phyloP scores from a whole-genome alignment of 2,113 vertebrate species.

The Leptobrachium leishanense region DNA sequence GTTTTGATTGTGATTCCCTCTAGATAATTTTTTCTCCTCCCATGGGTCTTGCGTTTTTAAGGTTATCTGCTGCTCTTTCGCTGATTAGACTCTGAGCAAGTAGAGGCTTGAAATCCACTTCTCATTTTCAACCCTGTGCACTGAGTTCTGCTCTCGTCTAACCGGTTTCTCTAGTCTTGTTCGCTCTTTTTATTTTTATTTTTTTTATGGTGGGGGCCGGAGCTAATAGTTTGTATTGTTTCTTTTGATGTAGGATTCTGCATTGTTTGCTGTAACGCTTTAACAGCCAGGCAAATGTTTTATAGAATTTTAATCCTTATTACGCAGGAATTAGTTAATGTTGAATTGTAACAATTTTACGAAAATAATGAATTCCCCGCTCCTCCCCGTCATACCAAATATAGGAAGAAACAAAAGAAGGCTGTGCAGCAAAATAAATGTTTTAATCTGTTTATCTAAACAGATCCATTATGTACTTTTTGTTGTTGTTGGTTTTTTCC shows the following conservation, averaged over 20 bases:
- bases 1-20: too few relatives aligned
- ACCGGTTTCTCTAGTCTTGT: slow-evolving; percentile 15
- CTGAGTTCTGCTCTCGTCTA: neutral
- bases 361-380: too few relatives aligned
- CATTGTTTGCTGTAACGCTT: neutral
- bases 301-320: too few relatives aligned
- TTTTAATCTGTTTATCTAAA: too few relatives aligned
- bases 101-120: slow-evolving; percentile 9
- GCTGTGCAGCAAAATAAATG: too few relatives aligned
- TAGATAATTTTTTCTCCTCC: too few relatives aligned
- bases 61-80: neutral
- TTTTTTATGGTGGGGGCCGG: neutral
- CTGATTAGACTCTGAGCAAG: slow-evolving; percentile 12
- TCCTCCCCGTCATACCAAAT: too few relatives aligned
- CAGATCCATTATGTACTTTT: too few relatives aligned
- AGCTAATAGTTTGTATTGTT: neutral
- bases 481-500: too few relatives aligned
- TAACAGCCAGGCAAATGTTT: neutral
- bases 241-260: neutral
- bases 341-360: too few relatives aligned
- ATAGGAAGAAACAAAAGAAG: too few relatives aligned
- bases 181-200: neutral
- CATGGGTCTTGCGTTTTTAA: neutral
- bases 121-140: neutral
- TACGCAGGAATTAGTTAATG: too few relatives aligned